Evolutionary conservation across 2,888 invertebrate genomes (phyloP).

Genomic region (Pandemis cinnamomeana): DNA sequence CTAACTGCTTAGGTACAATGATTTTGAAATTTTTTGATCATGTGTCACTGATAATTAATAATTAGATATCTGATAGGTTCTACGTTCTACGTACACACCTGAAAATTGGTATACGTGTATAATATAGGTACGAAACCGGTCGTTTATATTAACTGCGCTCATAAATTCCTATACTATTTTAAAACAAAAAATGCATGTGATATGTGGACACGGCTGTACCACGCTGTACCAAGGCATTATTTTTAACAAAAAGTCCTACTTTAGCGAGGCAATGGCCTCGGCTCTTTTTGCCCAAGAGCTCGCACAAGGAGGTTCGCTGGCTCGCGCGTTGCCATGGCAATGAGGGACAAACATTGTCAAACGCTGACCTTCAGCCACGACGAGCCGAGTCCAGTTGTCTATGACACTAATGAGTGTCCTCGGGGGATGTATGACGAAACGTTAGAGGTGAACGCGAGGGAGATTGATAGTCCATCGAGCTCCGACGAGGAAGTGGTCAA

Average conservation of each 20-base stretch:
- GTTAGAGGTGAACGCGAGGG: constrained; percentile 83
- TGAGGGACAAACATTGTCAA: constrained; percentile 79
- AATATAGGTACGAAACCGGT: not conserved
- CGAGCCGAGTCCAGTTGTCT: constrained; percentile 46
- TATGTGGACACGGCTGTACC: constrained; percentile 51
- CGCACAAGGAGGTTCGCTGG: constrained; percentile 54
- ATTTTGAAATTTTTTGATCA: too few relatives aligned
- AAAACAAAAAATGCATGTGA: constrained; percentile 44
- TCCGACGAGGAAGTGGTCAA: constrained; percentile 64
- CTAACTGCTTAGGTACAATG: too few relatives aligned
- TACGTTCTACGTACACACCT: not conserved
- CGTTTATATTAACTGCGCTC: constrained; percentile 10
- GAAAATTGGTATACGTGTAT: not conserved
- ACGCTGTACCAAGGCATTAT: constrained; percentile 49
- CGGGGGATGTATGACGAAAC: constrained; percentile 85
- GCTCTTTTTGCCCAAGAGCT: constrained; percentile 55
- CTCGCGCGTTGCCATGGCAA: constrained; percentile 71
- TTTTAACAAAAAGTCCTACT: constrained; percentile 41
- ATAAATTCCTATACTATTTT: constrained; percentile 24
- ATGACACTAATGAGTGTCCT: constrained; percentile 51
- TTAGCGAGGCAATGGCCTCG: constrained; percentile 36
- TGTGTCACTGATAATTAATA: too few relatives aligned
- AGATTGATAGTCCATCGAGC: constrained; percentile 80
- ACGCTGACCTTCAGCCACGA: constrained; percentile 58
- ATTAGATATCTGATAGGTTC: too few relatives aligned